phyloP scores from a whole-genome alignment of 2,797 vertebrate species.

The Martes flavigula region DNA sequence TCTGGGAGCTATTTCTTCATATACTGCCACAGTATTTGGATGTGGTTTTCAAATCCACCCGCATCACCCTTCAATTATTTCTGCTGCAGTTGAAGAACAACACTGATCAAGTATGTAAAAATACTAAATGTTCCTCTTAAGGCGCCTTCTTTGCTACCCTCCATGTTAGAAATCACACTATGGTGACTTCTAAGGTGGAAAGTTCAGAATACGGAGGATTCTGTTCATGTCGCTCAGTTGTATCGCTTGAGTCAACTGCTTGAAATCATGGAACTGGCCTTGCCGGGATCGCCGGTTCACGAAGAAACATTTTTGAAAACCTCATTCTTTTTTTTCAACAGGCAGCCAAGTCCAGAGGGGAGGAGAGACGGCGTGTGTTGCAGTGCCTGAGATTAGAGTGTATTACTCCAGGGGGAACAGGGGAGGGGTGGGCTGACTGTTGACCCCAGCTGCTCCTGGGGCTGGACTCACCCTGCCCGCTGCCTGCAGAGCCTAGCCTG shows the following conservation, averaged over 20 bases:
- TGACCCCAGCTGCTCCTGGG: background rate
- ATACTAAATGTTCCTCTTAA: background rate
- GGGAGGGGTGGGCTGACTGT: background rate
- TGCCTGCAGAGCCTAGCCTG: background rate
- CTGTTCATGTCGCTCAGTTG: background rate
- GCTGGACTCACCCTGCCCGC: accelerated
- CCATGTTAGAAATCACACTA: background rate
- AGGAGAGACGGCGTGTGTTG: background rate
- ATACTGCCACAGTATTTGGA: background rate
- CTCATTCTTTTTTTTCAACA: background rate
- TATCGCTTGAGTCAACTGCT: background rate
- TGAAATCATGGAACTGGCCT: background rate
- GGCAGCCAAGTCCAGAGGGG: background rate
- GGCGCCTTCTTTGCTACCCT: background rate
- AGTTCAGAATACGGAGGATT: background rate
- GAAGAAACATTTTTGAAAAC: background rate
- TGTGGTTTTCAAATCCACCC: background rate
- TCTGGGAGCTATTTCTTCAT: background rate
- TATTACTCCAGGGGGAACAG: background rate
- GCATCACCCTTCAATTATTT: background rate
- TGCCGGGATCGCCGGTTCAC: background rate
- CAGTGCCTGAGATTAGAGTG: background rate
- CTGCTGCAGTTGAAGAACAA: background rate
- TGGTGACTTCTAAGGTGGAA: no score
- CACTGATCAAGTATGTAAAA: background rate